phyloP scores from a whole-genome alignment of 2,113 vertebrate genomes.

The Gymnarchus niloticus region DNA sequence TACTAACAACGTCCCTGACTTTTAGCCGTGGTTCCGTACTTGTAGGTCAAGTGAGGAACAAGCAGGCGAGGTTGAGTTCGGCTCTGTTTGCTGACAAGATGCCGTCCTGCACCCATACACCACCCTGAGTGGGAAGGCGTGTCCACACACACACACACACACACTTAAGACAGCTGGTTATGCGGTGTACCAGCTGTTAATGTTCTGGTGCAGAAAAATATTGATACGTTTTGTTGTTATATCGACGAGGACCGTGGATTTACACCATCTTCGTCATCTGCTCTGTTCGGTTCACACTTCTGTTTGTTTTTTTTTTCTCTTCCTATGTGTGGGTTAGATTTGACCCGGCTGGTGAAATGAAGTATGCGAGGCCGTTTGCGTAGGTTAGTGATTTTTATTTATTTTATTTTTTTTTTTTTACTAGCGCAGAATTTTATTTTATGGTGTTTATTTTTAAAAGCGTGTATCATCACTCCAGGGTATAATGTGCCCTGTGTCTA shows the following conservation, averaged over 20 bases:
- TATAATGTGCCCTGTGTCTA: neutral
- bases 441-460: neutral
- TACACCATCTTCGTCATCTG: neutral
- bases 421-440: too few species aligned
- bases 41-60: neutral
- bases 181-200: constrained; percentile 16
- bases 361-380: neutral
- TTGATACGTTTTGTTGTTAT: constrained; percentile 21
- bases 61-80: neutral
- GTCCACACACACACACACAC: neutral
- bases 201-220: neutral
- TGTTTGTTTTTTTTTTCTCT: neutral
- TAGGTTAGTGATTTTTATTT: constrained; percentile 1
- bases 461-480: neutral
- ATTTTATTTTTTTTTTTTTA: neutral
- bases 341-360: constrained; percentile 3
- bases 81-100: neutral
- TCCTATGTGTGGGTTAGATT: neutral
- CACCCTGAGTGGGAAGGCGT: neutral
- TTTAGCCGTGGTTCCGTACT: neutral
- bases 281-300: neutral
- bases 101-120: constrained; percentile 1
- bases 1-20: neutral
- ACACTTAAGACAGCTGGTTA: neutral
- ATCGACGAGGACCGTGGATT: constrained; percentile 9